Evolutionary conservation across 2,888 invertebrate species (phyloP).

Genomic region (Caenorhabditis sp.): DNA sequence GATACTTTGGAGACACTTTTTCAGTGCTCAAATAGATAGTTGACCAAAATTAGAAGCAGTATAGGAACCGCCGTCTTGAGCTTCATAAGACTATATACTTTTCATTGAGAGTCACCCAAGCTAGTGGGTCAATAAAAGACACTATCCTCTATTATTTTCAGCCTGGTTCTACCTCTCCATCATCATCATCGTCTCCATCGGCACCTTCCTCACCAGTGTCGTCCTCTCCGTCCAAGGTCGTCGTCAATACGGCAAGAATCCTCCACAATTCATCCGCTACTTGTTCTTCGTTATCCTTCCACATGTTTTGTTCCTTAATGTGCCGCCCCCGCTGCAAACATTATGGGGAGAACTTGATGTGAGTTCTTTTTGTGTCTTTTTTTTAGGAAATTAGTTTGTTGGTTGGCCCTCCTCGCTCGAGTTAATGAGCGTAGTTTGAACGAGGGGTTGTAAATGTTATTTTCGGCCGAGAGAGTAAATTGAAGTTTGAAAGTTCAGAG

Average conservation of each 20-base stretch:
- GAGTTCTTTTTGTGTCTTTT: slow-evolving; percentile 6
- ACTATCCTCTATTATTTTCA: too few relatives aligned
- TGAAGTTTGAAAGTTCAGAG: too few relatives aligned
- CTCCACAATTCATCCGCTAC: slow-evolving; percentile 59
- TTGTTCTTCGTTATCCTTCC: slow-evolving; percentile 59
- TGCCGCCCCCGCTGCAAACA: slow-evolving; percentile 60
- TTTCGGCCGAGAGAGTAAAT: too few relatives aligned
- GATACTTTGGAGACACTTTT: too few relatives aligned
- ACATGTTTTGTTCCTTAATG: slow-evolving; percentile 50
- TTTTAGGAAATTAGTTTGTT: not conserved
- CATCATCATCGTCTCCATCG: slow-evolving; percentile 67
- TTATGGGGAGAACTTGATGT: slow-evolving; percentile 66
- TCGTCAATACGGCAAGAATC: slow-evolving; percentile 66
- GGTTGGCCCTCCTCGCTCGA: not conserved
- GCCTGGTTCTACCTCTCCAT: slow-evolving; percentile 70
- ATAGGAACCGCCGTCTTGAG: too few relatives aligned
- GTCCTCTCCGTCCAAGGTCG: slow-evolving; percentile 67
- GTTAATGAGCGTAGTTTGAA: not conserved
- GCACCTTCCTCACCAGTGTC: slow-evolving; percentile 68
- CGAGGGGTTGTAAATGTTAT: not conserved
- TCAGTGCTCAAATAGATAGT: too few relatives aligned
- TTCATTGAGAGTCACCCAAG: not conserved
- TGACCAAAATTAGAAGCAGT: too few relatives aligned
- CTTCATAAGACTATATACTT: too few relatives aligned
- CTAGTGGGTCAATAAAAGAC: too few relatives aligned